Percentiles rank a stretch among this genome's conserved stretches.
Conservation (phyloP, 2,113 vertebrate genomes). For the Plecturocebus donacophilus region DNA sequence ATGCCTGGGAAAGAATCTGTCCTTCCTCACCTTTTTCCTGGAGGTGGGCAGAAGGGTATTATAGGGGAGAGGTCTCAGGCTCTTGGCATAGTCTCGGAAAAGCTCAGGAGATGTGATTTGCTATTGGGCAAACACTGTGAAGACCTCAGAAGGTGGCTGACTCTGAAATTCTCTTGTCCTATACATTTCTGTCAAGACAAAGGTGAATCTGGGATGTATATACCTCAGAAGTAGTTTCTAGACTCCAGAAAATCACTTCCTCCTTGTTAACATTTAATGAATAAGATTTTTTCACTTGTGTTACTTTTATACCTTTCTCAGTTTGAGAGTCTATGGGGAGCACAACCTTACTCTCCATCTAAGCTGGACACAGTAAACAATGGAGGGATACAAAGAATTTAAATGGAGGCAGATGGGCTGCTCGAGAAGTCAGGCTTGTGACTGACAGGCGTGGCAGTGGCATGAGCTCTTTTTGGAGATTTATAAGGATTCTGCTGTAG, state of each 20-base stretch:
- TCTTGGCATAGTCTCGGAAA: neutral
- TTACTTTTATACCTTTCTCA: neutral
- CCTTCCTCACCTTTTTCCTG: neutral
- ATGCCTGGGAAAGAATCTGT: neutral
- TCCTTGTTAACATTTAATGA: neutral
- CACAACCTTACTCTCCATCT: neutral
- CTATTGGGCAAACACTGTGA: neutral
- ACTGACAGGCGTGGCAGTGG: neutral
- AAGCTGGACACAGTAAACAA: neutral
- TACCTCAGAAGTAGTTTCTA: neutral
- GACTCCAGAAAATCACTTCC: neutral
- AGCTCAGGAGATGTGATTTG: neutral
- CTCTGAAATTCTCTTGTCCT: neutral
- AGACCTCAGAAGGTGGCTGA: neutral
- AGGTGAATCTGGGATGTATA: neutral
- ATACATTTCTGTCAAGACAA: neutral
- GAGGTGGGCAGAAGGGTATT: too few species aligned
- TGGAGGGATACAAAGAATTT: neutral
- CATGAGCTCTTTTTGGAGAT: neutral
- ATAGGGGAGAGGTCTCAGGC: neutral
- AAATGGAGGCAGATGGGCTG: neutral
- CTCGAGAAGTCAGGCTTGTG: neutral
- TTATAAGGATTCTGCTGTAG: neutral
- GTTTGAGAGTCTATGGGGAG: neutral
- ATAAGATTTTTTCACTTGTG: neutral